Evolutionary conservation across 2,113 vertebrate species (phyloP), one percentile per base, ranked within the genome.

Genomic region (Paraplagusia blochii): DNA sequence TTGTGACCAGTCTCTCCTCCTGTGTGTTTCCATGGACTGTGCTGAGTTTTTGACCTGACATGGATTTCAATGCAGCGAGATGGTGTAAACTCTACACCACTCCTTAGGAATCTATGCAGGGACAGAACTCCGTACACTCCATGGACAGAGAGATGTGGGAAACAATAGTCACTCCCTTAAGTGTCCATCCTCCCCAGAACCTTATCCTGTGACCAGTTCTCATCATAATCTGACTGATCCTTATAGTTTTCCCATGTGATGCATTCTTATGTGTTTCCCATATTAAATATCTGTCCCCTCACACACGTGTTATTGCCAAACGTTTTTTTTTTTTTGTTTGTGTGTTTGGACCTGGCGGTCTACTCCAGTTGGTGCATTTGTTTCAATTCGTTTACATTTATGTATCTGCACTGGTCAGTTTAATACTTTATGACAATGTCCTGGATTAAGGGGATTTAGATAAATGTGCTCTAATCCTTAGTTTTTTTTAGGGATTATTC

Each of bases 141-240:
- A 35, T 54, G 69, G 53, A 61, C 63, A 51, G 47, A 14, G 44
- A 66, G 69, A 60, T 68, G 76, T 63, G 40, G 58, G 59, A 74
- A 63, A 72, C 55, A 50, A 69, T 63, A 44, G 58, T 76, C 66
- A 58, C 44, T 72, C 38, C 68, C 53, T 40, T 67, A n/a, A 77
- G 47, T 77, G 55, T 61, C 38, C 63, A 36, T 70, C 63, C 69
- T 17, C 45, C 67, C 59, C 33, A 12, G 44, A 68, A 48, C 53
- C 12, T 22, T 42, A 39, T 61, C 56, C 59, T 60, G 35, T 43
- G 58, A 67, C 53, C 33, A 68, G 49, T 42, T 40, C 50, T 55
- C n/a, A 33, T 38, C 60, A 53, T 54, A 38, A 54, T 9, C 43
- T 50, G 42, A 59, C 11, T 47, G 44, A 57, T 38, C 44, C 55